These are phyloP conservation scores for Erynnis tages DNA, from an alignment of 2,888 invertebrate genomes.

Conservation along the genomic window DNA sequence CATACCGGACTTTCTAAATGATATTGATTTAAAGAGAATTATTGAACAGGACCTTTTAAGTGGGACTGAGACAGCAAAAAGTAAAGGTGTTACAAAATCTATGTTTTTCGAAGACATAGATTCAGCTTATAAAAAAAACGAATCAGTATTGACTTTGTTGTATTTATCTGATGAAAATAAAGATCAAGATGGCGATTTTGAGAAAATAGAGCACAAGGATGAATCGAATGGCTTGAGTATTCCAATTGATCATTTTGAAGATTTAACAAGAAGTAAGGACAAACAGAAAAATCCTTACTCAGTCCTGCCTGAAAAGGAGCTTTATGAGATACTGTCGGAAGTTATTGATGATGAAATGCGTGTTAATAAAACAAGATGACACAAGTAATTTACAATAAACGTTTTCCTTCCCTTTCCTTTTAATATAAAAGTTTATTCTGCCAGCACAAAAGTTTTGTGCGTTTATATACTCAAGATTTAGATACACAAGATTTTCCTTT, in stretches of 20 bases:
- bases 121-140: conserved; percentile 23
- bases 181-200: conserved; percentile 27
- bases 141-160: conserved; percentile 41
- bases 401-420: too few species aligned
- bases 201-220: conserved; percentile 17
- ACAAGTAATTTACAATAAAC: too few species aligned
- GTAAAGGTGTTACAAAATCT: conserved; percentile 1
- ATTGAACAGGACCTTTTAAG: conserved; percentile 29
- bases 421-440: too few species aligned
- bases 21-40: conserved; percentile 43
- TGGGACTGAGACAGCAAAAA: conserved; percentile 4
- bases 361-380: conserved; percentile 23
- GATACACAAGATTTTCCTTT: too few species aligned
- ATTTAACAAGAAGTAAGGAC: conserved; percentile 33
- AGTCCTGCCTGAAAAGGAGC: conserved; percentile 33
- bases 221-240: conserved; percentile 30
- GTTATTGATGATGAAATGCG: conserved; percentile 34
- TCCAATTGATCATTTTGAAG: conserved; percentile 28
- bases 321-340: conserved; percentile 39
- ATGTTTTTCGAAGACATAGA: conserved; percentile 9
- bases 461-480: too few species aligned
- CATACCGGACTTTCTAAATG: conserved; percentile 43
- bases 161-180: conserved; percentile 47
- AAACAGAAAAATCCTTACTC: conserved; percentile 11
- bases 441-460: too few species aligned